phyloP scores from a whole-genome alignment of 2,797 vertebrate genomes.

The Peromyscus nudipes region DNA sequence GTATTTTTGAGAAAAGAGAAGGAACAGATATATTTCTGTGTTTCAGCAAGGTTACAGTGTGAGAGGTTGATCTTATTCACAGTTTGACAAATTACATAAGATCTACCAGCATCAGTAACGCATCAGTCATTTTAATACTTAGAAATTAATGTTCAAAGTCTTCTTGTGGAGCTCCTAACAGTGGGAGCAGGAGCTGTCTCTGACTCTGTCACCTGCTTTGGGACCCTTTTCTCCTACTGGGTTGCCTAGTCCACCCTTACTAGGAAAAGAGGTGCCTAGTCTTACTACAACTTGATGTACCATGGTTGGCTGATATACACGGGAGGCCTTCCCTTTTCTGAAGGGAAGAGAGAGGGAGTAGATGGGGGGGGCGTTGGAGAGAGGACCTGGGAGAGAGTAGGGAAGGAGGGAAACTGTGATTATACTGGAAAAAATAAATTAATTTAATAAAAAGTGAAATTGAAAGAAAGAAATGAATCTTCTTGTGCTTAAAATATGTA shows the following conservation, averaged over 20 bases:
- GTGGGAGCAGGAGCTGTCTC: background rate
- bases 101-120: background rate
- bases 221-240: background rate
- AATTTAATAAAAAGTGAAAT: background rate
- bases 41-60: background rate
- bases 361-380: background rate
- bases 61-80: background rate
- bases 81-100: slow-evolving; percentile 40
- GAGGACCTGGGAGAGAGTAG: background rate
- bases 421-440: background rate
- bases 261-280: background rate
- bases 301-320: background rate
- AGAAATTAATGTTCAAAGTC: background rate
- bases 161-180: background rate
- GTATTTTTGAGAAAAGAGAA: slow-evolving; percentile 13
- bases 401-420: background rate
- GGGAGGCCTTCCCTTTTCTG: background rate
- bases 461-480: background rate
- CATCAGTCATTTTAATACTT: background rate
- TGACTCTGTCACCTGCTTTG: background rate
- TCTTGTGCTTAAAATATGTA: background rate
- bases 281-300: background rate
- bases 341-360: background rate
- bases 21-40: background rate
- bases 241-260: background rate